Evolutionary conservation across 2,797 vertebrate species (phyloP).

Genomic region (Trematomus bernacchii): DNA sequence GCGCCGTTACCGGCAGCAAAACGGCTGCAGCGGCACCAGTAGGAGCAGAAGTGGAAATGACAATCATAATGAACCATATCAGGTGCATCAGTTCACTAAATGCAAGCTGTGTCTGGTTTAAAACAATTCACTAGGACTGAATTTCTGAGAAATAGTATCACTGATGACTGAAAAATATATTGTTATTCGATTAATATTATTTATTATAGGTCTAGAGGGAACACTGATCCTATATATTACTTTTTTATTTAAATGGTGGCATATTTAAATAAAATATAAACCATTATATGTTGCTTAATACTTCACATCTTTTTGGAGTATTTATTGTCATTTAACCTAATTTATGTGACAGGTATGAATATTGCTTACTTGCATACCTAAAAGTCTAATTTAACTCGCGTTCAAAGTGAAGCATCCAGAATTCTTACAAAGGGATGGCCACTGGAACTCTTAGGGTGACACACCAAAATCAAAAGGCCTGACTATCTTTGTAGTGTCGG

Average conservation of each 20-base stretch:
- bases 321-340: neutral
- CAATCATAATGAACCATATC: slow-evolving; percentile 82
- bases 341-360: too few relatives aligned
- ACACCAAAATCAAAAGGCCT: too few relatives aligned
- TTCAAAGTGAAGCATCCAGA: too few relatives aligned
- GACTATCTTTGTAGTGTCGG: too few relatives aligned
- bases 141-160: slow-evolving; percentile 38
- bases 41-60: slow-evolving; percentile 80
- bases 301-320: neutral
- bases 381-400: neutral
- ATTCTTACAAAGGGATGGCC: too few relatives aligned
- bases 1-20: slow-evolving; percentile 74
- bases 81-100: slow-evolving; percentile 80
- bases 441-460: too few relatives aligned
- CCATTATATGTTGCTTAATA: neutral
- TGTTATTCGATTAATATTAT: neutral
- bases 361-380: neutral
- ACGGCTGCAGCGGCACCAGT: slow-evolving; percentile 75
- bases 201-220: neutral
- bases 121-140: slow-evolving; percentile 30
- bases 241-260: neutral
- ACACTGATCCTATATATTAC: neutral
- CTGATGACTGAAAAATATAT: slow-evolving; percentile 18
- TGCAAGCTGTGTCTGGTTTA: slow-evolving; percentile 65
- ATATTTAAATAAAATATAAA: neutral